Percentiles rank a stretch among this genome's conserved stretches.
These are phyloP conservation scores for Eospalax fontanierii DNA, from an alignment of 2,797 vertebrate species.

Conservation along the genomic window DNA sequence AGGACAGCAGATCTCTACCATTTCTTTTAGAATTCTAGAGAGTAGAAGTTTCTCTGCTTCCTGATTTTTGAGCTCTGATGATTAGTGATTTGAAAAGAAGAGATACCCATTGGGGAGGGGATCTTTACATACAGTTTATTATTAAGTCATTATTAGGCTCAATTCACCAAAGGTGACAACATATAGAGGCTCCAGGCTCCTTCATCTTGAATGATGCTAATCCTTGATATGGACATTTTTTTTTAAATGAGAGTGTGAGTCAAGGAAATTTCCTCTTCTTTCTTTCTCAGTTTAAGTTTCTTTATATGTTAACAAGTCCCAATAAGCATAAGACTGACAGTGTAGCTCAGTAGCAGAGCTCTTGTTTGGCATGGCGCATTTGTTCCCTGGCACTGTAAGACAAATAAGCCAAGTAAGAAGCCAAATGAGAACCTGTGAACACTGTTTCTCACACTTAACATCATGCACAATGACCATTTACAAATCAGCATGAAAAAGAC, in stretches of 20 bases:
- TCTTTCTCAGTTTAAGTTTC: neutral
- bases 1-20: neutral
- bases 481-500: constrained; percentile 15
- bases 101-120: neutral
- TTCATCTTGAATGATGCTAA: neutral
- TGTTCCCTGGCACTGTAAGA: no score
- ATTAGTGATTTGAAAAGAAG: constrained; percentile 26
- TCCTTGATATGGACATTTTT: neutral
- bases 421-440: constrained; percentile 22
- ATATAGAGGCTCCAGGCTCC: neutral
- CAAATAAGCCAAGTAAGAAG: neutral
- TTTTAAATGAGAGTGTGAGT: constrained; percentile 11
- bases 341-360: neutral
- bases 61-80: constrained; percentile 1
- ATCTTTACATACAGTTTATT: constrained; percentile 30
- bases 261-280: neutral
- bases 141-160: neutral
- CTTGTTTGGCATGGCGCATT: neutral
- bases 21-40: constrained; percentile 1
- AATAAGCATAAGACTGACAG: neutral
- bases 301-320: neutral
- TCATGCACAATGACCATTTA: neutral
- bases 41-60: constrained; percentile 4
- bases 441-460: neutral
- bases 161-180: neutral